A percentile compares a stretch with the other conserved stretches of the same genome.
These are phyloP conservation scores for Apocrypta bakeri DNA, from an alignment of 1,140 invertebrate species.

Conservation along the genomic window DNA sequence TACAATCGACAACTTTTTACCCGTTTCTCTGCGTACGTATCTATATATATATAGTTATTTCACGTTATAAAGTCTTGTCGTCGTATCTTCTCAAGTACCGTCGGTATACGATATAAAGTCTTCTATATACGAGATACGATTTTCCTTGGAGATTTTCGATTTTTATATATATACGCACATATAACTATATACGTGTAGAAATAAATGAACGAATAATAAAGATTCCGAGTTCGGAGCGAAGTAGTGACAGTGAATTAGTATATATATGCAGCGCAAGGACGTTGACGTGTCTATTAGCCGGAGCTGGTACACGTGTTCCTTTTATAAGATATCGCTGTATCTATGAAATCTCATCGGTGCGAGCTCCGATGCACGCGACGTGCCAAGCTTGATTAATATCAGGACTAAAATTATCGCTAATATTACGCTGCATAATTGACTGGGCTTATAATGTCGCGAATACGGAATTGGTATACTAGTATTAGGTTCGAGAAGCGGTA, in stretches of 20 bases:
- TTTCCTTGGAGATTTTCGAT: neutral
- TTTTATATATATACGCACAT: too few relatives aligned
- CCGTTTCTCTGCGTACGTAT: neutral
- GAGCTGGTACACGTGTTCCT: constrained; percentile 52
- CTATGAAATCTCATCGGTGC: constrained; percentile 58
- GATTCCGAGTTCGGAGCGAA: neutral
- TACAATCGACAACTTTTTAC: constrained; percentile 34
- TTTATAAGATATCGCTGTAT: constrained; percentile 53
- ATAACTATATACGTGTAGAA: neutral
- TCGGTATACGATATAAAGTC: neutral
- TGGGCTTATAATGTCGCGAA: constrained; percentile 9
- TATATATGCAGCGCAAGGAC: constrained; percentile 35
- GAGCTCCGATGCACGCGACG: constrained; percentile 9
- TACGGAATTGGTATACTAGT: neutral
- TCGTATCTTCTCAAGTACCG: neutral
- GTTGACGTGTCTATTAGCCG: constrained; percentile 57
- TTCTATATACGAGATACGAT: neutral
- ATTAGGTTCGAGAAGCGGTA: neutral
- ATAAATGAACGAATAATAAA: neutral
- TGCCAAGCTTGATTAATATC: constrained; percentile 30
- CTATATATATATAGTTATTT: neutral
- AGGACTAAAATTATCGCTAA: constrained; percentile 24
- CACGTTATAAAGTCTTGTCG: neutral
- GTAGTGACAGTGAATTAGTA: constrained; percentile 33
- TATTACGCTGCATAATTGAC: neutral